Evolutionary conservation across 2,113 vertebrate genomes (phyloP).

Genomic region (Psephotus haematonotus): DNA sequence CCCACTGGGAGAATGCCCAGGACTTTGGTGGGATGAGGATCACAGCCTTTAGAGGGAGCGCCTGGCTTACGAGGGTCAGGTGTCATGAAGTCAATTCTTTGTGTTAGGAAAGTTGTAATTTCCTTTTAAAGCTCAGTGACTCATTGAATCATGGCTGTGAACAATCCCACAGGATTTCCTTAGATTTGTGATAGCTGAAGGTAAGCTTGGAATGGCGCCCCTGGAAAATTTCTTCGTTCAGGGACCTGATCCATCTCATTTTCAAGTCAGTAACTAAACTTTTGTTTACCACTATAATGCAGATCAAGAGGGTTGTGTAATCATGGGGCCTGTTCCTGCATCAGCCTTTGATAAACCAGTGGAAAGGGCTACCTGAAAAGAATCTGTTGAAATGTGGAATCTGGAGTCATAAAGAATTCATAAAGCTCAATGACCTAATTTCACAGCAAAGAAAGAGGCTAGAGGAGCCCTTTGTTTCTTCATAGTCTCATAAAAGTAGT

Average conservation of each 20-base stretch:
- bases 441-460: background rate
- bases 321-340: background rate
- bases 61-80: constrained; percentile 39
- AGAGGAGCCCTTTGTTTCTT: background rate
- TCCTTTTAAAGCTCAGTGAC: constrained; percentile 63
- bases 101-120: constrained; percentile 64
- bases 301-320: background rate
- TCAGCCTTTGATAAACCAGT: background rate
- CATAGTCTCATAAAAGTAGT: background rate
- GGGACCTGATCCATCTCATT: constrained; percentile 9
- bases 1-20: background rate
- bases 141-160: constrained; percentile 54
- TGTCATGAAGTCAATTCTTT: constrained; percentile 43
- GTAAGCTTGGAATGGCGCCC: constrained; percentile 22
- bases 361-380: background rate
- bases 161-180: constrained; percentile 67
- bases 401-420: background rate
- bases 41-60: constrained; percentile 41
- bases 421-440: background rate
- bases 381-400: background rate
- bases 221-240: constrained; percentile 6
- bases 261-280: background rate
- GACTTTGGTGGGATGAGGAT: background rate
- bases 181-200: constrained; percentile 57
- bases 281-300: background rate